Percentiles rank a stretch among this genome's conserved stretches.
Evolutionary conservation across 2,797 vertebrate genomes (phyloP).

Genomic region (Brotula barbata): DNA sequence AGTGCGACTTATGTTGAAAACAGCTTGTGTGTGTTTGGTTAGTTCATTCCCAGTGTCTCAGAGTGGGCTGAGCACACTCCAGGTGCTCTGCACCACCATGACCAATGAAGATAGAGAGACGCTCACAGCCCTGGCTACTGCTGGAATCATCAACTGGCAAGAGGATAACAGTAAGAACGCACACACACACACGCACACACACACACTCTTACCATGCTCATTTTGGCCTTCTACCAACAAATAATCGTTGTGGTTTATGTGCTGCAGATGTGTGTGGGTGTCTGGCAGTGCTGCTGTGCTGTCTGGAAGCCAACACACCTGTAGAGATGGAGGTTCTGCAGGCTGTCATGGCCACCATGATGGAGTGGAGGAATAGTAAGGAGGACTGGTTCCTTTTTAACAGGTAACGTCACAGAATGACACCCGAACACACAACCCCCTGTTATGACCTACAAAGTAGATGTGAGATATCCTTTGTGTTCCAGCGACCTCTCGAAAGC

Average conservation of each 20-base stretch:
- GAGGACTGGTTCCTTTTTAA: constrained; percentile 93
- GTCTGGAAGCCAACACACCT: constrained; percentile 77
- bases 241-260: constrained; percentile 13
- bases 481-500: constrained; percentile 84
- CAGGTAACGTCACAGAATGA: constrained; percentile 74
- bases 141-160: constrained; percentile 87
- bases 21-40: constrained; percentile 42
- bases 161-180: constrained; percentile 78
- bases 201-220: neutral
- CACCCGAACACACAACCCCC: too few species aligned
- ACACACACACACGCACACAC: neutral
- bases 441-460: too few species aligned
- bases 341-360: constrained; percentile 84
- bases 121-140: constrained; percentile 84
- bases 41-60: constrained; percentile 90
- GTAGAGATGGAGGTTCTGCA: constrained; percentile 84
- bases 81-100: constrained; percentile 87
- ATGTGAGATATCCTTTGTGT: too few species aligned
- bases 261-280: constrained; percentile 86
- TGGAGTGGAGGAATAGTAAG: constrained; percentile 88
- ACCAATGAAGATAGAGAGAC: constrained; percentile 82
- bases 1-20: constrained; percentile 11
- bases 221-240: constrained; percentile 9
- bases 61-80: constrained; percentile 87
- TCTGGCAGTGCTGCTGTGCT: constrained; percentile 90